Evolutionary conservation across 2,797 vertebrate genomes (phyloP).

Genomic region (Dallia pectoralis): DNA sequence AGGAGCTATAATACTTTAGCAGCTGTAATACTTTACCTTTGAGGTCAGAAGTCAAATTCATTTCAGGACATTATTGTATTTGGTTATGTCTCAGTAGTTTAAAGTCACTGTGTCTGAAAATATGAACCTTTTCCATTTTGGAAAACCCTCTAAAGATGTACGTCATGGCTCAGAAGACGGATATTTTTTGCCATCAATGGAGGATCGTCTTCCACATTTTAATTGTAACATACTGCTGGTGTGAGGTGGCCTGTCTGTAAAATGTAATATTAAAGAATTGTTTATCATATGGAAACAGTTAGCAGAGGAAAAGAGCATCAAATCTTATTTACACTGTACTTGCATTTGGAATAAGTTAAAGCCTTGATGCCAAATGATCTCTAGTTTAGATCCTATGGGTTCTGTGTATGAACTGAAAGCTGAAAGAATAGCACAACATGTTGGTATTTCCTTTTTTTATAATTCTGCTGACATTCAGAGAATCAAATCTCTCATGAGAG

Average conservation of each 20-base stretch:
- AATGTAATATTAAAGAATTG: constrained; percentile 38
- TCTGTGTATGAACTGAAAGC: too few species aligned
- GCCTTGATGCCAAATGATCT: too few species aligned
- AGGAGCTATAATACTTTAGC: background rate
- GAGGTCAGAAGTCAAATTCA: background rate
- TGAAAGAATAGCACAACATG: too few species aligned
- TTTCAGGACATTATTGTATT: background rate
- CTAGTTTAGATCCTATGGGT: too few species aligned
- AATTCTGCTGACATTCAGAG: too few species aligned
- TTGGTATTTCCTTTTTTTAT: too few species aligned
- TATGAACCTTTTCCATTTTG: background rate
- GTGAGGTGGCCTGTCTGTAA: constrained; percentile 37
- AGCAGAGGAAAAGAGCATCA: constrained; percentile 12
- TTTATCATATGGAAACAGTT: constrained; percentile 46
- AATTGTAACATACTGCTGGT: constrained; percentile 22
- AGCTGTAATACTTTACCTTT: background rate
- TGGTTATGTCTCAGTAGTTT: background rate
- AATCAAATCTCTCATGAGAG: too few species aligned
- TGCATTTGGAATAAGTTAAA: too few species aligned
- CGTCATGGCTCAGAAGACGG: background rate
- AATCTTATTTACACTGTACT: too few species aligned
- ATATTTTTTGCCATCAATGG: background rate
- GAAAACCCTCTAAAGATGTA: background rate
- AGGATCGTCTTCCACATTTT: background rate
- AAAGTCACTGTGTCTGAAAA: background rate